phyloP scores from a whole-genome alignment of 2,113 vertebrate species.

The Hippocampus abdominalis region DNA sequence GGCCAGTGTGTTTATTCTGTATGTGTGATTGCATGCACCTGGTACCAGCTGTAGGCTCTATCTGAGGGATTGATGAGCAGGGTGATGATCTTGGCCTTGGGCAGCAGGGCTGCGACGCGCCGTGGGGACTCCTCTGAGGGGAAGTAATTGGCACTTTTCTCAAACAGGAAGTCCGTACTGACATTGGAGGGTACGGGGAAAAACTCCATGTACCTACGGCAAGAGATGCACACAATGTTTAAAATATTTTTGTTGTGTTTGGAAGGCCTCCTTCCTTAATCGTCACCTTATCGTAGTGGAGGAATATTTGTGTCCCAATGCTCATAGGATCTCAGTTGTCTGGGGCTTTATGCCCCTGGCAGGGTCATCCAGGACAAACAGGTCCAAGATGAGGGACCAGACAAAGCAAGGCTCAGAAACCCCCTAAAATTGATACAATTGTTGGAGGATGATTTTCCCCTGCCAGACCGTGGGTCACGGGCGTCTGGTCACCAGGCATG shows the following conservation, averaged over 20 bases:
- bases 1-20: constrained; percentile 5
- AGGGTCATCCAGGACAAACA: background rate
- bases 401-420: background rate
- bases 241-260: background rate
- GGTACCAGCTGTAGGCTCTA: constrained; percentile 95
- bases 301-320: background rate
- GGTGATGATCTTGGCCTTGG: constrained; percentile 94
- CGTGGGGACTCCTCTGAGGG: constrained; percentile 91
- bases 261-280: background rate
- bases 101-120: constrained; percentile 84
- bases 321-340: background rate
- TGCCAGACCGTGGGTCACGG: too few relatives aligned
- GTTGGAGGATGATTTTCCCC: too few relatives aligned
- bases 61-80: constrained; percentile 95
- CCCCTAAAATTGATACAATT: too few relatives aligned
- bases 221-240: constrained; percentile 7
- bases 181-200: constrained; percentile 90
- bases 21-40: constrained; percentile 71
- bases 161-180: constrained; percentile 92
- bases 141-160: constrained; percentile 97
- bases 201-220: constrained; percentile 96
- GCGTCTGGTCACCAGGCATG: too few relatives aligned
- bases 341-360: background rate
- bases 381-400: background rate
- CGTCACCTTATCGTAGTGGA: background rate